Evolutionary conservation across 2,113 vertebrate genomes (phyloP).

Genomic region (Eretmochelys imbricata): DNA sequence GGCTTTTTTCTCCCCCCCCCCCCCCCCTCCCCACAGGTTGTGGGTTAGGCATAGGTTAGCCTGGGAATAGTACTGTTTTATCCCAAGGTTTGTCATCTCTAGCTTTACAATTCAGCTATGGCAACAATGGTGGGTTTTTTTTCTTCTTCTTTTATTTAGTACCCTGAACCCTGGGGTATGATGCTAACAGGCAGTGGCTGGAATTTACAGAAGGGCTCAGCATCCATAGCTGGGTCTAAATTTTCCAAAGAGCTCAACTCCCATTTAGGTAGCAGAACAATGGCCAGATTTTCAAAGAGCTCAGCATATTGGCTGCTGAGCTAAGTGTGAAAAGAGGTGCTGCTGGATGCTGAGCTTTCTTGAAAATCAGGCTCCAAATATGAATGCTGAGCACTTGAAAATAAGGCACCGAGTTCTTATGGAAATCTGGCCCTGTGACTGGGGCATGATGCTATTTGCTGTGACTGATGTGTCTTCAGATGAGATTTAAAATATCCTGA

Average conservation of each 20-base stretch:
- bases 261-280: constrained; percentile 19
- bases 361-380: not conserved
- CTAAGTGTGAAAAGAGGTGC: not conserved
- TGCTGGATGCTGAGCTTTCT: not conserved
- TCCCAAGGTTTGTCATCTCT: constrained; percentile 7
- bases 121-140: not conserved
- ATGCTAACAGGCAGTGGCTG: not conserved
- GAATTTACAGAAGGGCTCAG: constrained; percentile 26
- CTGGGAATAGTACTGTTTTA: constrained; percentile 12
- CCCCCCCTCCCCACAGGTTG: constrained; percentile 42
- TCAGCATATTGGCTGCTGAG: not conserved
- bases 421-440: not conserved
- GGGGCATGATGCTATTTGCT: not conserved
- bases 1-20: constrained; percentile 52
- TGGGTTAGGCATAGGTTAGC: constrained; percentile 44
- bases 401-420: not conserved
- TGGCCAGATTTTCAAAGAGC: not conserved
- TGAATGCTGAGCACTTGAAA: not conserved
- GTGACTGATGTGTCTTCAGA: constrained; percentile 19
- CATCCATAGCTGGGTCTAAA: not conserved
- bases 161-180: not conserved
- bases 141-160: not conserved
- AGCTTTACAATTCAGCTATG: not conserved
- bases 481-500: not conserved
- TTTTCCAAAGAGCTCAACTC: constrained; percentile 27